Base-by-base conservation (phyloP, 2,888 invertebrate species). In the Lepidocyrtinus sp. region DNA sequence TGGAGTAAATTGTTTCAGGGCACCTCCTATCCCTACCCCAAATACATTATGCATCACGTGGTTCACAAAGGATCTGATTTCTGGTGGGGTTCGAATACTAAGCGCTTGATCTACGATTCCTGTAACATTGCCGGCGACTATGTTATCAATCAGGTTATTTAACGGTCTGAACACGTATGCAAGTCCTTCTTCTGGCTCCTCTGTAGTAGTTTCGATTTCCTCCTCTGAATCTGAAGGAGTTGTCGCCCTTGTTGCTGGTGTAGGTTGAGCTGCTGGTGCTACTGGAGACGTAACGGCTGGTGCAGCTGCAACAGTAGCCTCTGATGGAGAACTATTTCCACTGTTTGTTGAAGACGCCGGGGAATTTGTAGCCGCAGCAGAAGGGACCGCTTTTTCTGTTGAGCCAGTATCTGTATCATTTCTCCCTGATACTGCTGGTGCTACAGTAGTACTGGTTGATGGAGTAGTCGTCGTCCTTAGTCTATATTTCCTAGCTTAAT, bases 51-150 rank as follows among this genome's bases (percentile, higher is more conserved):
- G 26, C 81, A 81, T 81, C 9, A 81, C 72, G 17, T 71, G 55
- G 24, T 81, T 81, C 62, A 81, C 81, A 45, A 81, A 75, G 1
- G 59, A 61, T 1, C 81, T 71, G 61, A 81, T 61, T 46, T 75
- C 75, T 3, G 81, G 81, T 21, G 81, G 81, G 5, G 81, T 72
- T 0, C 75, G 59, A 63, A 81, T 75, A 27, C 67, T 72, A 22
- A 81, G 50, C 1, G 75, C 81, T 19, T 70, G 17, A 24, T 81
- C 81, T 0, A 81, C 75, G 15, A 81, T 81, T 21, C 81, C 81
- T 1, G 81, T 67, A 1, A 81, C 72, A 24, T 81, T 81, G 26
- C 81, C 81, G 19, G 67, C 67, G 1, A 71, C 71, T 17, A 81
- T 63, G 45, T 81, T 75, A 1, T 71, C 71, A 22, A 81, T 46